phyloP scores from a whole-genome alignment of 2,113 vertebrate genomes.

The Phylloscopus trochilus region DNA sequence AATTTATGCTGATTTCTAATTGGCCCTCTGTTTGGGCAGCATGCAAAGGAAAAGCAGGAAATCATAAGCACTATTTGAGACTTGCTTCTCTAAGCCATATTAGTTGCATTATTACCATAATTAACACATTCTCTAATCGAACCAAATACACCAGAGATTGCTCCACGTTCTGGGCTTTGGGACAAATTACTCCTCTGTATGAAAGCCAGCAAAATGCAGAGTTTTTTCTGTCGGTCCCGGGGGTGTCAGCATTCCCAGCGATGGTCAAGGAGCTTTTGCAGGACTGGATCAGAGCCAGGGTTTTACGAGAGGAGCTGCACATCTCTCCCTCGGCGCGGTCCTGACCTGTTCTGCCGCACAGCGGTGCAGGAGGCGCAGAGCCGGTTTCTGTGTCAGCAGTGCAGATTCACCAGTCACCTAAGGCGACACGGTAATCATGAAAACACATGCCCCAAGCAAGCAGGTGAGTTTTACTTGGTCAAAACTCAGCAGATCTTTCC shows the following conservation, averaged over 20 bases:
- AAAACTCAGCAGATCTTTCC: not conserved
- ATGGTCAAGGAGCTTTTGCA: not conserved
- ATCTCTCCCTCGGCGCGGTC: not conserved
- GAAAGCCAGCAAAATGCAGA: not conserved
- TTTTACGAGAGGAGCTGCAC: not conserved
- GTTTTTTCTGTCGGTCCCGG: not conserved
- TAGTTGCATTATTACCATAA: conserved; percentile 40
- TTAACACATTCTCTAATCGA: conserved; percentile 24
- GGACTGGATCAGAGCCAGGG: not conserved
- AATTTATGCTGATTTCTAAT: conserved; percentile 36
- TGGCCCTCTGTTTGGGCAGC: not conserved
- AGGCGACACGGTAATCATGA: not conserved
- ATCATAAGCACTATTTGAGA: conserved; percentile 5
- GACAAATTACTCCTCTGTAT: not conserved
- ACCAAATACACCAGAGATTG: conserved; percentile 14
- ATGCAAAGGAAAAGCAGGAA: conserved; percentile 24
- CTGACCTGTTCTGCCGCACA: not conserved
- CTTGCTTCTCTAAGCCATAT: conserved; percentile 29
- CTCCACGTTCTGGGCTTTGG: conserved; percentile 12
- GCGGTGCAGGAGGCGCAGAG: not conserved
- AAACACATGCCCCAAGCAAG: not conserved
- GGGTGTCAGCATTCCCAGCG: not conserved
- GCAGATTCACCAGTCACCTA: not conserved
- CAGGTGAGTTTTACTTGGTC: not conserved
- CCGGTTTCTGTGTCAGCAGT: not conserved